Conservation (phyloP, 2,797 vertebrate genomes). For the Argentina silus region DNA sequence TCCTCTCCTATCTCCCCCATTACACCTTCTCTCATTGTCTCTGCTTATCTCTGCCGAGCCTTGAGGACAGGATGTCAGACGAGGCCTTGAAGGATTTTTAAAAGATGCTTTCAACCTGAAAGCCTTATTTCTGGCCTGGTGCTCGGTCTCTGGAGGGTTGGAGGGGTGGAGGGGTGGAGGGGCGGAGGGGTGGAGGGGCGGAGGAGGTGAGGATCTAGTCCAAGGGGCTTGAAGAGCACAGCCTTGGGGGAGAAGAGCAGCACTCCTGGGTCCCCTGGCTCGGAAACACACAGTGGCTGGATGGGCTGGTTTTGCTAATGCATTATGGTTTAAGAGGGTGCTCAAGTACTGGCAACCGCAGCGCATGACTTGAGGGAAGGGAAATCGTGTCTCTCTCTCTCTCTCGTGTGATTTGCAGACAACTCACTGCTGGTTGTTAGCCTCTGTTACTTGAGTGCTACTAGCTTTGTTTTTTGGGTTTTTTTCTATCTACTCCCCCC, state of each 20-base stretch:
- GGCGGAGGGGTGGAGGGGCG: slow-evolving; percentile 29
- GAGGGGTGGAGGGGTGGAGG: too few species aligned
- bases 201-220: slow-evolving; percentile 10
- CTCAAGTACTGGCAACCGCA: slow-evolving; percentile 14
- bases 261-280: not conserved
- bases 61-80: slow-evolving; percentile 40
- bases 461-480: too few species aligned
- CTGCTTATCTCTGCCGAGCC: slow-evolving; percentile 64
- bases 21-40: slow-evolving; percentile 63
- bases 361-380: slow-evolving; percentile 22
- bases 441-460: too few species aligned
- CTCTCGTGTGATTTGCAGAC: too few species aligned
- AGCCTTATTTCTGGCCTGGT: slow-evolving; percentile 35
- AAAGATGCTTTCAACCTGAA: slow-evolving; percentile 43
- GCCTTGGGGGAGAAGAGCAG: slow-evolving; percentile 8
- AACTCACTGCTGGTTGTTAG: not conserved
- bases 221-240: slow-evolving; percentile 8
- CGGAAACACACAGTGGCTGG: slow-evolving; percentile 5
- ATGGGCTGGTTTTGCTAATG: not conserved
- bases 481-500: too few species aligned
- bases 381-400: slow-evolving; percentile 9
- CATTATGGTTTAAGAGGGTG: slow-evolving; percentile 24
- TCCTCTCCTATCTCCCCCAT: slow-evolving; percentile 51
- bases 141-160: slow-evolving; percentile 35
- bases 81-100: slow-evolving; percentile 42